Base-by-base conservation (phyloP, 2,888 invertebrate genomes). In the Dicranocentrus wangi region DNA sequence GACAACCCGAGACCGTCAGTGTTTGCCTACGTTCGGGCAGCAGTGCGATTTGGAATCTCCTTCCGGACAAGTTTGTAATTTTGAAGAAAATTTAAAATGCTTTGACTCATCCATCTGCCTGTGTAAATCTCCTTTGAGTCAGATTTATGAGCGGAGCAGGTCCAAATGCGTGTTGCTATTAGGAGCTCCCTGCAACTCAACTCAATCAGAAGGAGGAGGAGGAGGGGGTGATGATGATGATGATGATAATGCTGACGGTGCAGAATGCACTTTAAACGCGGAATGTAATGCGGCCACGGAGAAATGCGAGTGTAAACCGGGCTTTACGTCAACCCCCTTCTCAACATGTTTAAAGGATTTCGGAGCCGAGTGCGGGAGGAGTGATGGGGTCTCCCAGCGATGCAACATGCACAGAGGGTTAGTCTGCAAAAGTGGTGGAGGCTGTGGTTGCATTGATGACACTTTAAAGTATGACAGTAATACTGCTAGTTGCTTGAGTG, bases 41-140 rank as follows among this genome's bases (percentile, higher is more conserved):
- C 76, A 71, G 51, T 83, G 83, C 53, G 82, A 69, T 53, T 55
- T 47, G 23, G 60, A 71, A 21, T 66, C 72, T 25, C 25, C 66
- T 32, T 63, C 63, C 10, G 28, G 39, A 53, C 53, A 68, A 19
- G 68, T 42, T 27, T 84, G 82, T 58, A 82, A 83, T 61, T 32
- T 72, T 10, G 82, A 84, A 77, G 81, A 82, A 71, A 79, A 78
- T 70, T 77, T 84, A 69, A 77, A 75, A 39, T 84, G 84, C 60
- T 73, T 81, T 32, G 82, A 84, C 47, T 75, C 69, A 71, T 70
- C 55, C 32, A 55, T 81, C 65, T 84, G 84, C 61, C 68, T 81
- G 28, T 84, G 84, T 65, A 71, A 69, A 70, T 77, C 82, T 81
- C 82, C 84, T 63, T 60, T 84, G 63, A 81, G 75, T 79, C 81